phyloP scores from a whole-genome alignment of 2,888 invertebrate species.

The Tipula lateralis region DNA sequence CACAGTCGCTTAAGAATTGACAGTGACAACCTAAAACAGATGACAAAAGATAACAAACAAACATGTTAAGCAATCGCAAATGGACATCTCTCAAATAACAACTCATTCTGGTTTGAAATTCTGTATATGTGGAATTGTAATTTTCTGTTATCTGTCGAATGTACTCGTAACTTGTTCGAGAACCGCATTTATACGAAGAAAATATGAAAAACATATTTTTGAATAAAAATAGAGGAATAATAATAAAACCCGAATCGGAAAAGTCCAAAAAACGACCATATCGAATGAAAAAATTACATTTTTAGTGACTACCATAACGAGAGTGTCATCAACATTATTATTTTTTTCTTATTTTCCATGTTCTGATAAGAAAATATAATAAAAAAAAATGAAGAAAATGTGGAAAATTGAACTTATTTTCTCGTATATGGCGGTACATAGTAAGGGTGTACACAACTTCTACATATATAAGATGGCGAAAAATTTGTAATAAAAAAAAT shows the following conservation, averaged over 20 bases:
- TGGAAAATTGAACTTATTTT: background rate
- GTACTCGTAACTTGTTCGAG: background rate
- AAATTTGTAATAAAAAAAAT: background rate
- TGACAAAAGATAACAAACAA: too few species aligned
- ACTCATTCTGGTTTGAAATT: background rate
- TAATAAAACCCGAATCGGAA: background rate
- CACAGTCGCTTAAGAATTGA: too few species aligned
- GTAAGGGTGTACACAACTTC: background rate
- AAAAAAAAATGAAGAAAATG: background rate
- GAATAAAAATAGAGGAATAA: slow-evolving; percentile 9
- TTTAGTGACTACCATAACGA: slow-evolving; percentile 19
- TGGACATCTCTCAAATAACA: too few species aligned
- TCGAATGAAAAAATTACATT: background rate
- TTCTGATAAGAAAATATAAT: background rate
- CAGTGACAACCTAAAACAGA: too few species aligned
- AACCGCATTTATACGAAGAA: background rate
- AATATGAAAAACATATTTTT: slow-evolving; percentile 24
- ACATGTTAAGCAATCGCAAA: too few species aligned
- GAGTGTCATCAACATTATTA: slow-evolving; percentile 19
- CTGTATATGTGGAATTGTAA: background rate
- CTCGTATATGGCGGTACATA: background rate
- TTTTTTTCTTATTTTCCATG: background rate
- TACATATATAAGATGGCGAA: background rate
- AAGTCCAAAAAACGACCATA: background rate
- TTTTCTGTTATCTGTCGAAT: background rate